Conservation (phyloP, 2,797 vertebrate genomes). For the Lateolabrax maculatus region DNA sequence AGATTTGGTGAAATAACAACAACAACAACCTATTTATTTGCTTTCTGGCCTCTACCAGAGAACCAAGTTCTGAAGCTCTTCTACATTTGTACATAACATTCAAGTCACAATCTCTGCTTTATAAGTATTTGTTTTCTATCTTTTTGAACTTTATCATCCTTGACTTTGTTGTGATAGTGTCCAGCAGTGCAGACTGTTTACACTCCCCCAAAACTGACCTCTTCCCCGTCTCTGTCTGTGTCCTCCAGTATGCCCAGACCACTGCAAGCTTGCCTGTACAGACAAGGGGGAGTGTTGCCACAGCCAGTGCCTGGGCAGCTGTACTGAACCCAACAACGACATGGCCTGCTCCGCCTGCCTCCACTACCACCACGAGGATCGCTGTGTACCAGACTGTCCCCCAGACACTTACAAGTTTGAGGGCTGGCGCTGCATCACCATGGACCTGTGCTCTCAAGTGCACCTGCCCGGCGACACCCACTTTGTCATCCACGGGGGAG, state of each 20-base stretch:
- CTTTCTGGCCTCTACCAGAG: not conserved
- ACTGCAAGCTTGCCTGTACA: slow-evolving; percentile 92
- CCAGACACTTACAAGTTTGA: slow-evolving; percentile 94
- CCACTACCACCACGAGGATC: slow-evolving; percentile 92
- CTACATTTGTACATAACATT: not conserved
- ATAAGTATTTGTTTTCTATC: slow-evolving; percentile 1
- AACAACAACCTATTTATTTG: not conserved
- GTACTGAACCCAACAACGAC: slow-evolving; percentile 89
- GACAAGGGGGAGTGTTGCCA: slow-evolving; percentile 94
- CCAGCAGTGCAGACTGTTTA: slow-evolving; percentile 5
- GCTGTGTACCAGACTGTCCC: slow-evolving; percentile 92
- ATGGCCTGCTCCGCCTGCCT: slow-evolving; percentile 93
- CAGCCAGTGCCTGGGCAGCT: slow-evolving; percentile 95
- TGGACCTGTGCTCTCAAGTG: slow-evolving; percentile 91
- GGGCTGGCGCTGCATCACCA: slow-evolving; percentile 97
- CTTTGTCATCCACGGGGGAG: slow-evolving; percentile 95
- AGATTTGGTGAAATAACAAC: too few species aligned
- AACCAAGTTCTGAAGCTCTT: not conserved
- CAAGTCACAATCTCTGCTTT: slow-evolving; percentile 2
- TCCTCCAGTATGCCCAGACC: slow-evolving; percentile 91
- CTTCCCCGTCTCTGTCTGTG: slow-evolving; percentile 52
- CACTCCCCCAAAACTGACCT: slow-evolving; percentile 34
- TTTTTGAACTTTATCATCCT: slow-evolving; percentile 25
- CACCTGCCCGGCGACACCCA: slow-evolving; percentile 86
- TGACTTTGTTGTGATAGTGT: slow-evolving; percentile 22